Base-by-base conservation (phyloP, 2,888 invertebrate species). In the Cephus runcator region DNA sequence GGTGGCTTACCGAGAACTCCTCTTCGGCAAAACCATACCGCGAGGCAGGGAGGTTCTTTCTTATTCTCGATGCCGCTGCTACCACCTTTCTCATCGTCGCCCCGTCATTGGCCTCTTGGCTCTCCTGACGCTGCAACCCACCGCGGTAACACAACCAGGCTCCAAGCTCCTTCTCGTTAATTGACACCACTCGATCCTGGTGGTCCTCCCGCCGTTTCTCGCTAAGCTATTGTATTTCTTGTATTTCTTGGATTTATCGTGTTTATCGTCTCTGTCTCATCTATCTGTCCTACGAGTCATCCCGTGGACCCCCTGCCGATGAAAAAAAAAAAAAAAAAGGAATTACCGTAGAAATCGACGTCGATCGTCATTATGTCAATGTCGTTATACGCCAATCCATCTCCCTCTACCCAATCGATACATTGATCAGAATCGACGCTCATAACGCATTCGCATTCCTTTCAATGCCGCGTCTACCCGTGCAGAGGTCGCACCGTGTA, bases 111-210 rank as follows among this genome's bases (percentile, higher is more conserved):
- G 36, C 34, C 56, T 74, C 74, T 36, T 40, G 30, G 31, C 36
- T 34, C 36, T 34, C 56, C 56, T 56, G 74, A 40, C 40, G 36
- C 69, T 77, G 75, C 73, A 79, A 34, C 73, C 77, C 56, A 69
- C 75, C 68, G 12, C 15, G 34, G 68, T n/a, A 76, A 36, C 69
- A 36, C 69, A 71, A 35, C 69, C 71, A 71, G 33, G 69, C 30
- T 69, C 40, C 31, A 36, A 73, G 30, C 34, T 56, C 36, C 73
- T 77, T 76, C 76, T 79, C 91, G 90, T 91, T 91, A 91, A 91
- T 91, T 90, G 91, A 91, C 91, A 91, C 91, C 90, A 91, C 83
- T 85, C 91, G 90, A 90, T 88, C 91, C 86, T 89, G 91, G 91
- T 91, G 91, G 91, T 91, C 90, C 87, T 83, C 83, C 84, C 83